Evolutionary conservation across 2,888 invertebrate species (phyloP), one percentile per base, ranked within the genome.

Genomic region (Athalia rosae): DNA sequence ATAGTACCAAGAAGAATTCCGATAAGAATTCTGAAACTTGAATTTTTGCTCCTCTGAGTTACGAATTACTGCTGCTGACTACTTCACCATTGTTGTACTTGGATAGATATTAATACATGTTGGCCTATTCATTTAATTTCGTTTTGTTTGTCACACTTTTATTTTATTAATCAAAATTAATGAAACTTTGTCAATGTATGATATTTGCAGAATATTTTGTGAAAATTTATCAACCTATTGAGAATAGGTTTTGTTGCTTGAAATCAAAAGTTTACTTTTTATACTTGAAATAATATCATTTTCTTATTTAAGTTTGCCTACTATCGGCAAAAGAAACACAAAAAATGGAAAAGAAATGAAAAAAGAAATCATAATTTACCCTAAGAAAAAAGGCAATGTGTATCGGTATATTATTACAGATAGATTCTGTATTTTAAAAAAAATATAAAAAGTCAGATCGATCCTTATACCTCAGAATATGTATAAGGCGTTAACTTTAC

Each of bases 221-320:
- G 28, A 84, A 84, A 83, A 83, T 83, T 84, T 87, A 85, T 84
- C 71, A 81, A 84, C 85, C 85, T 87, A 87, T 86, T 84, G 67
- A 81, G 82, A 83, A 86, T 87, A 86, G 86, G 85, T 84, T 85
- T 82, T 86, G 87, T 88, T 87, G 84, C 83, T 84, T 82, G 80
- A 84, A 83, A 85, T 88, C 82, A 80, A 87, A 85, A 85, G 85
- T 86, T 86, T 86, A 87, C 82, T 87, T 86, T 86, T 86, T 87
- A 85, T 87, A 80, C 80, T 83, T 82, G 80, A 80, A 78, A 83
- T 83, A 82, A 83, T 85, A 84, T 85, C 81, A 85, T 85, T 86
- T 82, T 79, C 79, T 79, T 79, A 81, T 84, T 85, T 61, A 74
- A 74, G 80, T 82, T 81, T 84, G 80, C 81, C 74, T 67, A 82